Conservation (phyloP, 2,113 vertebrate genomes). For the Tylochromis polylepis region DNA sequence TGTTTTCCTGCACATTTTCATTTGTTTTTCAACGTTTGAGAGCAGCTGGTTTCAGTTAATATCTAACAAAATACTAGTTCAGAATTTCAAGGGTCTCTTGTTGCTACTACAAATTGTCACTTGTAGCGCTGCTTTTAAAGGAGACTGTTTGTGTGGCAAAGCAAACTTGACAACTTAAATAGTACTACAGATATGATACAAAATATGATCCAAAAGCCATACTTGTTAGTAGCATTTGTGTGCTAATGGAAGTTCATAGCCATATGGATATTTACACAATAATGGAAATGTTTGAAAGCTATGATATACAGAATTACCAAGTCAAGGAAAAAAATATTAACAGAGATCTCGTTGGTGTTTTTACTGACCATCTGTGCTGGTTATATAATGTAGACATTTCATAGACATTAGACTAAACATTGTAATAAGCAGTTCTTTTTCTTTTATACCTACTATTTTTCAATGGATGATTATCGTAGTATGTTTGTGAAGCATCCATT, state of each 20-base stretch:
- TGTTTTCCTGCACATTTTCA: background rate
- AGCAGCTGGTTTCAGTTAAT: background rate
- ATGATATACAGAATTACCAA: background rate
- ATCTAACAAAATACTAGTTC: background rate
- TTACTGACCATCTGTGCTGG: background rate
- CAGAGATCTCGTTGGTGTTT: background rate
- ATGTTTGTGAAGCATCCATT: too few relatives aligned
- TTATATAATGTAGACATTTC: too few relatives aligned
- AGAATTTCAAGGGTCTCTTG: background rate
- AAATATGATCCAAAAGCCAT: background rate
- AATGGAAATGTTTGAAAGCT: background rate
- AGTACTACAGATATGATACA: background rate
- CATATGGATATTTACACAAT: background rate
- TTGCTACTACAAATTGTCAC: background rate
- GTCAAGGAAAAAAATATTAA: background rate
- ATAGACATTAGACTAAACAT: background rate
- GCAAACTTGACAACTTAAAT: background rate
- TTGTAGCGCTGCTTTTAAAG: background rate
- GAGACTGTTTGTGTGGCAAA: background rate
- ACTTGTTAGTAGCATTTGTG: accelerated
- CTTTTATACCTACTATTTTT: background rate
- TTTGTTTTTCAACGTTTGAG: background rate
- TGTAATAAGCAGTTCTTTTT: background rate
- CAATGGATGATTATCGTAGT: background rate
- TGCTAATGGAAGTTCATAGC: background rate